Conservation (phyloP, 1,140 invertebrate species). For the Trichonephila inaurata region DNA sequence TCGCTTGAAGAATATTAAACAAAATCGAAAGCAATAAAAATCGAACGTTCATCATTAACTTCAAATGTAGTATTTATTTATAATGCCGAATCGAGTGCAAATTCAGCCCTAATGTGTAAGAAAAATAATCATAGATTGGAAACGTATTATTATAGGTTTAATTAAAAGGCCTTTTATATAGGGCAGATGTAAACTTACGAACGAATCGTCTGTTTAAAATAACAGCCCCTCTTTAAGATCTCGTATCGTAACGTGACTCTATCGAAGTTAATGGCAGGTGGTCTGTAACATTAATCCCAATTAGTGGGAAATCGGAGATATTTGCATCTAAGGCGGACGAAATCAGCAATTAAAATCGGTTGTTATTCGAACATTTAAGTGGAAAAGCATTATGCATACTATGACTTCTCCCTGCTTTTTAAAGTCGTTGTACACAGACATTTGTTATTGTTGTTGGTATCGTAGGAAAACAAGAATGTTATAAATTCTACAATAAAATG, state of each 20-base stretch:
- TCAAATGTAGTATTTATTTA: background rate
- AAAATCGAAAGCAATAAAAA: background rate
- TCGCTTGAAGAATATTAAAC: too few relatives aligned
- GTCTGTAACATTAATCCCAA: constrained; percentile 25
- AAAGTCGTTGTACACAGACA: too few relatives aligned
- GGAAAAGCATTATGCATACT: background rate
- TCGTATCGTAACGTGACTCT: background rate
- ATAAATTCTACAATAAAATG: too few relatives aligned
- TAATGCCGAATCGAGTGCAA: background rate
- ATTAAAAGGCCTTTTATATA: constrained; percentile 67
- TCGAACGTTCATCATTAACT: background rate
- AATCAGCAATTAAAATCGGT: constrained; percentile 41
- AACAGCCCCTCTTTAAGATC: background rate
- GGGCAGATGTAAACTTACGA: constrained; percentile 50
- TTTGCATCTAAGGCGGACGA: background rate
- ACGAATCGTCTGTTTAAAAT: constrained; percentile 15
- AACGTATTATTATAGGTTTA: background rate
- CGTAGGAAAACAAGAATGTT: too few relatives aligned
- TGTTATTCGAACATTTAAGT: background rate
- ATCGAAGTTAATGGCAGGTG: constrained; percentile 14
- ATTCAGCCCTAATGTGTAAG: background rate
- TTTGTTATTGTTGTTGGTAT: too few relatives aligned
- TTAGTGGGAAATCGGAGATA: constrained; percentile 1
- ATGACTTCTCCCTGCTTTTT: too few relatives aligned
- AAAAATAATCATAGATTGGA: constrained; percentile 49